Evolutionary conservation across 2,797 vertebrate genomes (phyloP), one percentile per base, ranked within the genome.

Genomic region (Trematomus bernacchii): DNA sequence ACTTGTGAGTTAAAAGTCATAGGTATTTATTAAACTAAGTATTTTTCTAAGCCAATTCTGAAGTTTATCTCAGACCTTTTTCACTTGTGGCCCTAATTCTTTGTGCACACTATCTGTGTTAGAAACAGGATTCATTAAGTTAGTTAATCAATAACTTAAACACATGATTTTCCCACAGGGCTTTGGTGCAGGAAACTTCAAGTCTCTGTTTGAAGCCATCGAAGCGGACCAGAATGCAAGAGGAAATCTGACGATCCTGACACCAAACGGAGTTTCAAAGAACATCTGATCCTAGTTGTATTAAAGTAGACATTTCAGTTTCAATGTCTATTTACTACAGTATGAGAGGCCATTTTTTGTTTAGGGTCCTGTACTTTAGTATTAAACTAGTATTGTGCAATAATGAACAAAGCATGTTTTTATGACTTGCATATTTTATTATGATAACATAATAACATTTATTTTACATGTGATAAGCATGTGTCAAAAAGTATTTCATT

Each of bases 181-280:
- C 37, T 99, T 99, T 0, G 98, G 98, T 0, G 98, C 97, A 0
- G 98, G 98, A 37, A 99, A 99, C 92, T 99, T 99, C 94, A 99
- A 98, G 87, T 95, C 97, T 76, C 93, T 99, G 58, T 99, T 99
- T 86, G 95, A 98, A 92, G 98, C 98, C 1, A 97, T 99, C 40
- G 98, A 99, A 89, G 90, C 88, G 0, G 98, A 99, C 47, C 98
- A 99, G 83, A 87, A 94, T 0, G 94, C 97, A 3, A 90, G 98
- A 68, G 98, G 98, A 71, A 99, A 99, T 84, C 96, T 99, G 82
- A 99, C 96, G 0, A 1, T 96, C 73, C 71, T 97, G 79, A 95
- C 93, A 16, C 69, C 96, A 54, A 95, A 95, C 0, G 94, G 96
- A 27, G 67, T 91, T 42, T 91, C 94, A 9, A 84, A 93, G 74